Evolutionary conservation across 1,140 invertebrate genomes (phyloP).

Genomic region (Heterodera carotae): DNA sequence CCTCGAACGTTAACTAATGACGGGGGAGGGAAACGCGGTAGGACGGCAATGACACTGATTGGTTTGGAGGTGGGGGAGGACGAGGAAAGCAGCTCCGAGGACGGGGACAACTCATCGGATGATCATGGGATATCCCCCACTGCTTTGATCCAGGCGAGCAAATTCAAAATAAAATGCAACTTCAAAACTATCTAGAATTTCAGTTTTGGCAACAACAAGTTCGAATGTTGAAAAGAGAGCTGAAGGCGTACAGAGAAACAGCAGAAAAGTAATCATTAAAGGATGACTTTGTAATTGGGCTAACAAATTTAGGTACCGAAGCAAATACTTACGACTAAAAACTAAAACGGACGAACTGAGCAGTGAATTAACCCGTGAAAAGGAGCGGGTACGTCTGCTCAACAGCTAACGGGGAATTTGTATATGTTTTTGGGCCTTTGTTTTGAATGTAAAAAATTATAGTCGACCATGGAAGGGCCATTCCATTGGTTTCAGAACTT

Average conservation of each 20-base stretch:
- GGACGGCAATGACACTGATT: neutral
- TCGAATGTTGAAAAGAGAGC: neutral
- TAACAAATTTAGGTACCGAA: neutral
- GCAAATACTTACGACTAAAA: constrained; percentile 1
- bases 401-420: too few species aligned
- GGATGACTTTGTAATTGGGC: neutral
- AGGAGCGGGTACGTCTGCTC: neutral
- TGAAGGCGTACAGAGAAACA: neutral
- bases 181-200: neutral
- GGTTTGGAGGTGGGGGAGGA: neutral
- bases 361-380: neutral
- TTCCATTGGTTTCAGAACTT: neutral
- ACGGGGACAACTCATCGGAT: constrained; percentile 7
- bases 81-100: constrained; percentile 8
- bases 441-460: neutral
- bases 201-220: neutral
- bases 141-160: neutral
- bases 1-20: neutral
- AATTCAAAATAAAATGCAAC: neutral
- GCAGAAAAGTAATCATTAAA: constrained; percentile 10
- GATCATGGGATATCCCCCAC: constrained; percentile 2
- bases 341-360: constrained; percentile 1
- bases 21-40: neutral
- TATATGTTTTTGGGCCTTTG: too few species aligned
- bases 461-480: too few species aligned